Base-by-base conservation (phyloP, 2,888 invertebrate genomes). In the Sminthurinus aureus region DNA sequence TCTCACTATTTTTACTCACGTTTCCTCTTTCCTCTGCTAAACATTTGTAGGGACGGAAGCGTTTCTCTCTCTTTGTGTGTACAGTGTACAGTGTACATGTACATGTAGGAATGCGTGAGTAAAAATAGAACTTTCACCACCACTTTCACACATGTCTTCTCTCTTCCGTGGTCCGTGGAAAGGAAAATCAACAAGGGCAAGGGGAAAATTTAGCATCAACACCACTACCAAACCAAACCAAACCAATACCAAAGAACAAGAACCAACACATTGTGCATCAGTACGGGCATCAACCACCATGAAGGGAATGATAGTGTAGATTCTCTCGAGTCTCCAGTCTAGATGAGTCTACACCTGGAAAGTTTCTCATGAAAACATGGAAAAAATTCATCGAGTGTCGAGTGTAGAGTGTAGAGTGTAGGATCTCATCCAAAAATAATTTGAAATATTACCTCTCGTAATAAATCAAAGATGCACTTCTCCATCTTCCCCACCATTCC, bases 401-500 rank as follows among this genome's bases (percentile, higher is more conserved):
- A n/a, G 67, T n/a, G 26, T 22, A 71, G 80, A n/a, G n/a, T n/a
- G n/a, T n/a, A n/a, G n/a, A n/a, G 67, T n/a, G 26, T 22, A 71
- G 80, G 52, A 80, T 69, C 80, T 80, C 80, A 80, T 80, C 80
- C 80, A 71, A 80, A 80, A 71, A 80, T 80, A 80, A 80, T 80
- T 71, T 80, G 80, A 80, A 80, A 80, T 80, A 80, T 80, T 80
- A 80, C 80, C 80, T 71, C 73, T 18, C 71, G 71, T 52, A 71
- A 80, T 80, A 80, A 80, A 80, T 80, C 80, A 80, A 80, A 73
- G 73, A 73, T 73, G 80, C 80, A 80, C 71, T 69, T 67, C 69
- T 71, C 79, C 67, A 69, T 26, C 24, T 22, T 22, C n/a, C 51
- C 20, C 51, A 11, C 6, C 75, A 0, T 12, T 51, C 51, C 15